phyloP scores from a whole-genome alignment of 2,797 vertebrate genomes.

The Acipenser transmontanus region DNA sequence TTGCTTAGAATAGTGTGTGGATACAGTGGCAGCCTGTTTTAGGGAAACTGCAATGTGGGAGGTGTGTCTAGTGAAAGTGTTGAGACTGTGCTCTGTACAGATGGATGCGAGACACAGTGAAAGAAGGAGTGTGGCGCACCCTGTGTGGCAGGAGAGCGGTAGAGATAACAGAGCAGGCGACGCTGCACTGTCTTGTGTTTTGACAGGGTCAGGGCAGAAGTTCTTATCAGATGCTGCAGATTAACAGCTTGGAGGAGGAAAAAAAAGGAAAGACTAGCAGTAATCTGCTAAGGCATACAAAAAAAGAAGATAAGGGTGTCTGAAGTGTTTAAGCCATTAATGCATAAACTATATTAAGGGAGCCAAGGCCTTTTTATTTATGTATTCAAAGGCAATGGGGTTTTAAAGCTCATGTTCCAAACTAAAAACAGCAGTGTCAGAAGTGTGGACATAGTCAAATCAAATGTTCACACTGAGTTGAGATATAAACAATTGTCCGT shows the following conservation, averaged over 20 bases:
- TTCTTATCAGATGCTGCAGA: constrained; percentile 4
- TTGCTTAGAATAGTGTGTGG: too few relatives aligned
- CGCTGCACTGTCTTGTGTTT: not conserved
- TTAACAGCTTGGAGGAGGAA: not conserved
- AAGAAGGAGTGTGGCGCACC: not conserved
- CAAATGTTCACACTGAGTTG: too few relatives aligned
- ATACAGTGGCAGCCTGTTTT: too few relatives aligned
- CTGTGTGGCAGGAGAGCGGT: not conserved
- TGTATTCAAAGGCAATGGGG: too few relatives aligned
- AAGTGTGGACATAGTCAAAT: too few relatives aligned
- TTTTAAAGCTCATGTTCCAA: too few relatives aligned
- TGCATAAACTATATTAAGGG: too few relatives aligned
- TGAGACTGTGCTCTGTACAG: not conserved
- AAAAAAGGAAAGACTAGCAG: not conserved
- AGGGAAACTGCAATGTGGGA: too few relatives aligned
- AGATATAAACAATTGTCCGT: too few relatives aligned
- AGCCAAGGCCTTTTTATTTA: too few relatives aligned
- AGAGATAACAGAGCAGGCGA: not conserved
- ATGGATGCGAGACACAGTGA: not conserved
- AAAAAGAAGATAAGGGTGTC: not conserved
- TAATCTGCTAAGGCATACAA: not conserved
- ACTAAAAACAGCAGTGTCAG: too few relatives aligned
- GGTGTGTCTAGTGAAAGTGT: not conserved
- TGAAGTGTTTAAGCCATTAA: too few relatives aligned
- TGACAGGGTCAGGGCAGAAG: not conserved